These are phyloP conservation scores for Alectura lathami DNA, from an alignment of 2,113 vertebrate species.

Conservation along the genomic window DNA sequence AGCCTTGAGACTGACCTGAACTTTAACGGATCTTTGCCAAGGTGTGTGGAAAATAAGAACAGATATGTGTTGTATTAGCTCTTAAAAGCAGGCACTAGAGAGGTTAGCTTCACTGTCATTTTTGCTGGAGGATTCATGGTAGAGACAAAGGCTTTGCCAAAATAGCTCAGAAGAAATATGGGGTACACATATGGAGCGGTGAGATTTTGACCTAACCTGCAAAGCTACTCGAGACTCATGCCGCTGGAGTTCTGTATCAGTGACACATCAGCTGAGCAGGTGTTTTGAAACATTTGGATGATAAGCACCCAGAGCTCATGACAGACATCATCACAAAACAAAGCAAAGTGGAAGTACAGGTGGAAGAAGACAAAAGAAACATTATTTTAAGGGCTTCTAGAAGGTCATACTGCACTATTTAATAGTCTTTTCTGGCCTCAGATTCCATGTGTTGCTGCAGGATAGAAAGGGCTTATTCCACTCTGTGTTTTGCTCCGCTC, in stretches of 20 bases:
- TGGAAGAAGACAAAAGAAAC: not conserved
- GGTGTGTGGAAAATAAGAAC: slow-evolving; percentile 1
- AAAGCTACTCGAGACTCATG: not conserved
- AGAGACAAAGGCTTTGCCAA: not conserved
- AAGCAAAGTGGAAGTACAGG: not conserved
- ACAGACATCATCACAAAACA: not conserved
- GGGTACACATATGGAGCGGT: not conserved
- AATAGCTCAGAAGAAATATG: not conserved
- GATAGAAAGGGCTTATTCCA: not conserved
- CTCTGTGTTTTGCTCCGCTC: not conserved
- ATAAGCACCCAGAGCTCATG: not conserved
- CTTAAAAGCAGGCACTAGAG: not conserved
- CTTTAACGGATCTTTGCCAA: not conserved
- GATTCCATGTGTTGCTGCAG: not conserved
- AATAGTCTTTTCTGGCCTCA: not conserved
- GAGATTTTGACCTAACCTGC: not conserved
- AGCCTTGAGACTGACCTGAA: slow-evolving; percentile 1
- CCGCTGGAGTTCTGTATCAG: not conserved
- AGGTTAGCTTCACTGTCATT: not conserved
- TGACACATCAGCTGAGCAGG: not conserved
- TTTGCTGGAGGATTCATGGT: not conserved
- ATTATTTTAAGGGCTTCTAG: not conserved
- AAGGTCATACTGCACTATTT: not conserved
- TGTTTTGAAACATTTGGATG: not conserved
- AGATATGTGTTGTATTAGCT: not conserved